Evolutionary conservation across 2,113 vertebrate genomes (phyloP), one percentile per base, ranked within the genome.

Genomic region (Paracanthobrama guichenoti): DNA sequence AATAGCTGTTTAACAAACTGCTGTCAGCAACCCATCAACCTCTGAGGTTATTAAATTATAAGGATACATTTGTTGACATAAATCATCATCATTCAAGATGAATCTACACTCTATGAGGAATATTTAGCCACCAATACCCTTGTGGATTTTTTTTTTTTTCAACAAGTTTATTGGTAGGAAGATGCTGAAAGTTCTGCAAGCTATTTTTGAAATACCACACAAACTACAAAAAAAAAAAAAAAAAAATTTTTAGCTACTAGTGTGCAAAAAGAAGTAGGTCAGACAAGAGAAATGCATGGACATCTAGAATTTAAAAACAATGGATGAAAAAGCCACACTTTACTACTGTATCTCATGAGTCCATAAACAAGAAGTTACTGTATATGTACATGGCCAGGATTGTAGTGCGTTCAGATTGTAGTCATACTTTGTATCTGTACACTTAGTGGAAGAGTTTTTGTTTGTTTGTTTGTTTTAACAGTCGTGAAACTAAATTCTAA

Each of bases 21-120:
- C 13, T 82, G 64, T 60, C 11, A 72, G 46, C 24, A 60, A 42
- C 31, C 13, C 48, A 13, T 11, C 14, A 12, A 10, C 2, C 39
- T 35, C 13, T 24, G 2, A 78, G 39, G 53, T 12, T 14, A 73
- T 73, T 62, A 14, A 50, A 28, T 72, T 72, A 20, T n/a, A 42
- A 20, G 24, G 50, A 69, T 53, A 71, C 10, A 53, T 83, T 64
- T 83, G 22, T n/a, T 62, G 64, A 86, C 59, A 57, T 46, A 44
- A 77, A 77, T n/a, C 18, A 26, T 35, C 46, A 12, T 16, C 3
- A 79, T 46, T n/a, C 7, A 13, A 6, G 6, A 8, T 16, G 0
- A 28, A 12, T 26, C 10, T 10, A 8, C 22, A 44, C 26, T 66
- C 13, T 28, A 7, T 6, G 6, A 64, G 6, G 62, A 31, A 16